Conservation (phyloP, 2,888 invertebrate species). For the Synergus gifuensis region DNA sequence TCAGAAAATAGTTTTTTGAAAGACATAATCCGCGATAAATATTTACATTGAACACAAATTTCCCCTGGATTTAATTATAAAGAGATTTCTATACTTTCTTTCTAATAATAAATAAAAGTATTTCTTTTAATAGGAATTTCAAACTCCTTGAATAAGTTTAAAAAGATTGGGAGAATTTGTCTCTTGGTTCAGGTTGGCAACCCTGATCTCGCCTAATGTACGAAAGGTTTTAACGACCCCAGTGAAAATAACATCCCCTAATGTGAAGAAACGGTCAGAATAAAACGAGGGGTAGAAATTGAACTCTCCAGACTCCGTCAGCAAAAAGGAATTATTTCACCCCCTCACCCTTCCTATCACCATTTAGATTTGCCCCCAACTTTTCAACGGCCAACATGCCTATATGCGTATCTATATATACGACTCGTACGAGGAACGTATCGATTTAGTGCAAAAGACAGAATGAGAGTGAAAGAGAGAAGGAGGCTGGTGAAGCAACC, state of each 20-base stretch:
- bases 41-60: not conserved
- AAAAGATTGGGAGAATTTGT: not conserved
- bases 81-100: not conserved
- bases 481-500: slow-evolving; percentile 50
- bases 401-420: slow-evolving; percentile 60
- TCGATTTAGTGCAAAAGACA: slow-evolving; percentile 71
- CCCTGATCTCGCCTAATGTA: slow-evolving; percentile 36
- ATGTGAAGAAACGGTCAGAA: slow-evolving; percentile 30
- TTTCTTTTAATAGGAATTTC: not conserved
- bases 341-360: slow-evolving; percentile 1
- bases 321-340: slow-evolving; percentile 23
- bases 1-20: not conserved
- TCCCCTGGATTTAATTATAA: not conserved
- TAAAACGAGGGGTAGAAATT: slow-evolving; percentile 17
- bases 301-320: slow-evolving; percentile 28
- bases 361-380: slow-evolving; percentile 52
- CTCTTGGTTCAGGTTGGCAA: slow-evolving; percentile 1
- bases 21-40: not conserved
- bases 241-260: slow-evolving; percentile 20
- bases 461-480: slow-evolving; percentile 48
- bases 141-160: not conserved
- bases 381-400: slow-evolving; percentile 61
- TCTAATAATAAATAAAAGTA: not conserved
- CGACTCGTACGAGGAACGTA: slow-evolving; percentile 62
- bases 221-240: slow-evolving; percentile 34